Percentiles rank a stretch among this genome's conserved stretches.
Conservation (phyloP, 92 coral and sea anemone species). For the Parazoanthus darwini region DNA sequence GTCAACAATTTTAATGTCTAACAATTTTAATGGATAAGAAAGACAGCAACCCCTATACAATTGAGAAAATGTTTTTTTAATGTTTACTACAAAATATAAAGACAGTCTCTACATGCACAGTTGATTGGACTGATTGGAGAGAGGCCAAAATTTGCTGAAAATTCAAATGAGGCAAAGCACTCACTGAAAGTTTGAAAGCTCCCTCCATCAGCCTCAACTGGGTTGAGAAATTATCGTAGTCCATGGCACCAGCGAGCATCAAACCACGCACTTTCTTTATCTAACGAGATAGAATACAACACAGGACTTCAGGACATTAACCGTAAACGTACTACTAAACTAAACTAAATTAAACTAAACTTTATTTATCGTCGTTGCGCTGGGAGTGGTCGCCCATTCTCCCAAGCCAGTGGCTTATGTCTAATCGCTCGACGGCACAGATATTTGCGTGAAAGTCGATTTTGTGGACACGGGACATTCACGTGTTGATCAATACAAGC, state of each 20-base stretch:
- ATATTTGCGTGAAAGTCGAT: too few species aligned
- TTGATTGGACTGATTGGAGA: neutral
- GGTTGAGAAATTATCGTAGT: conserved; percentile 67
- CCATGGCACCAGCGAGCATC: conserved; percentile 84
- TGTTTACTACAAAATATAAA: neutral
- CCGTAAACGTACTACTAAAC: too few species aligned
- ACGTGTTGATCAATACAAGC: neutral
- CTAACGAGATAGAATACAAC: conserved; percentile 31
- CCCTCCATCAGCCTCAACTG: conserved; percentile 86
- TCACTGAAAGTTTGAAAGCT: conserved; percentile 93
- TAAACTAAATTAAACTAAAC: too few species aligned
- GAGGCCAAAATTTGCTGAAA: neutral
- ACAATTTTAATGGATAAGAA: too few species aligned
- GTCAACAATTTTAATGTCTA: too few species aligned
- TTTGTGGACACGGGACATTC: too few species aligned
- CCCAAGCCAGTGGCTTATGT: too few species aligned
- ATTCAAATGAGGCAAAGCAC: conserved; percentile 31
- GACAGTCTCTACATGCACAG: neutral
- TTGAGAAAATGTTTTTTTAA: too few species aligned
- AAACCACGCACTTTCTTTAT: conserved; percentile 84
- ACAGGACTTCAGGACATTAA: neutral
- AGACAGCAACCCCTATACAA: too few species aligned
- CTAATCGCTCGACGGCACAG: too few species aligned
- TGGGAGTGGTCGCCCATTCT: too few species aligned
- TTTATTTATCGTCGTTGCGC: too few species aligned